Evolutionary conservation across 2,888 invertebrate species (phyloP).

Genomic region (Lasioglossum oenotherae): DNA sequence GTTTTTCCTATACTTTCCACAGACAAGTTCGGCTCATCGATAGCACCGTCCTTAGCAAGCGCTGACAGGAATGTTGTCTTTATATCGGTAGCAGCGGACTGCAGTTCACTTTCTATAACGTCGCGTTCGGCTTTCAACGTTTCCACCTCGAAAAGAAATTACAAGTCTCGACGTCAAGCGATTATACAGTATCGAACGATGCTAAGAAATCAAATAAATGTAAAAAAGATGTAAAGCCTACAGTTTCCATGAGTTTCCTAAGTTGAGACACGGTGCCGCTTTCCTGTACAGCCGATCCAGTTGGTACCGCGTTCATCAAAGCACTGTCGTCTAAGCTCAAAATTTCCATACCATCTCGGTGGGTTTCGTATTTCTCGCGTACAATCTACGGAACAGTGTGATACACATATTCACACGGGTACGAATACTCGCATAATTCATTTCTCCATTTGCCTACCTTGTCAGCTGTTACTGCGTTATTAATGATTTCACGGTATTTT

Average conservation of each 20-base stretch:
- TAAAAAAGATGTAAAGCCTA: slow-evolving; percentile 76
- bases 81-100: slow-evolving; percentile 92
- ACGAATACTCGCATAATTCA: neutral
- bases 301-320: slow-evolving; percentile 90
- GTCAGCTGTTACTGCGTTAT: slow-evolving; percentile 92
- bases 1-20: slow-evolving; percentile 90
- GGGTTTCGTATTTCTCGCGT: slow-evolving; percentile 92
- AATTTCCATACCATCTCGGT: slow-evolving; percentile 92
- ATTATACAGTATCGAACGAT: neutral
- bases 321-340: slow-evolving; percentile 91
- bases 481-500: slow-evolving; percentile 96
- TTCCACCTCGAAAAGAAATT: slow-evolving; percentile 87
- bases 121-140: slow-evolving; percentile 95
- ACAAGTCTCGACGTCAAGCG: neutral
- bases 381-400: slow-evolving; percentile 87
- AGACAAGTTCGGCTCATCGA: slow-evolving; percentile 91
- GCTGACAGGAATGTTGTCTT: slow-evolving; percentile 91
- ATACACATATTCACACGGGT: neutral
- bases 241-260: slow-evolving; percentile 91
- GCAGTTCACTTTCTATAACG: slow-evolving; percentile 94
- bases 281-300: slow-evolving; percentile 86
- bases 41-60: slow-evolving; percentile 90
- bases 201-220: slow-evolving; percentile 3
- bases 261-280: slow-evolving; percentile 89
- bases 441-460: slow-evolving; percentile 78